Percentiles rank a stretch among this genome's conserved stretches.
phyloP scores from a whole-genome alignment of 2,888 invertebrate genomes.

The Sinotaia quadrata region DNA sequence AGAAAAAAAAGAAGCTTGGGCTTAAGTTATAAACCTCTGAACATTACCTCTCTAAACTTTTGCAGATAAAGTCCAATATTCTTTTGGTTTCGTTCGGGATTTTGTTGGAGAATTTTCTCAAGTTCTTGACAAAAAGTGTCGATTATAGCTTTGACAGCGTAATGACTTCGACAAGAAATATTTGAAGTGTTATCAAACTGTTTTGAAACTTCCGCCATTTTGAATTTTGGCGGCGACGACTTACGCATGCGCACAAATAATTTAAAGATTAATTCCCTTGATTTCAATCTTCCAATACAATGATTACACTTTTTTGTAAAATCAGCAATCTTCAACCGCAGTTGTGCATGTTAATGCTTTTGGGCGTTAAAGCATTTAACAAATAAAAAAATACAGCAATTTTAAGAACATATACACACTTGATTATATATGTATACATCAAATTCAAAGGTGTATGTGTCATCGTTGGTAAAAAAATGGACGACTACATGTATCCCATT shows the following conservation, averaged over 20 bases:
- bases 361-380: too few species aligned
- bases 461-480: neutral
- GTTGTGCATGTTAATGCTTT: too few species aligned
- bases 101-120: conserved; percentile 13
- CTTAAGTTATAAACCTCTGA: too few species aligned
- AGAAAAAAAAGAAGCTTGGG: too few species aligned
- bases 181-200: neutral
- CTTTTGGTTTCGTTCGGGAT: conserved; percentile 16
- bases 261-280: neutral
- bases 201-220: conserved; percentile 31
- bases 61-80: conserved; percentile 19
- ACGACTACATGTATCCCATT: neutral
- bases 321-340: too few species aligned
- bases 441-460: too few species aligned
- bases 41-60: conserved; percentile 29
- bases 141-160: conserved; percentile 3
- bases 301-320: too few species aligned
- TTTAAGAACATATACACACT: too few species aligned
- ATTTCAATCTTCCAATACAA: too few species aligned
- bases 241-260: conserved; percentile 25
- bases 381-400: too few species aligned
- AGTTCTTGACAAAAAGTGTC: conserved; percentile 13
- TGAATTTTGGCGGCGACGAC: conserved; percentile 26
- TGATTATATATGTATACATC: too few species aligned
- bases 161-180: conserved; percentile 20